These are phyloP conservation scores for Atrichornis clamosus DNA, from an alignment of 2,113 vertebrate genomes.

Conservation along the genomic window DNA sequence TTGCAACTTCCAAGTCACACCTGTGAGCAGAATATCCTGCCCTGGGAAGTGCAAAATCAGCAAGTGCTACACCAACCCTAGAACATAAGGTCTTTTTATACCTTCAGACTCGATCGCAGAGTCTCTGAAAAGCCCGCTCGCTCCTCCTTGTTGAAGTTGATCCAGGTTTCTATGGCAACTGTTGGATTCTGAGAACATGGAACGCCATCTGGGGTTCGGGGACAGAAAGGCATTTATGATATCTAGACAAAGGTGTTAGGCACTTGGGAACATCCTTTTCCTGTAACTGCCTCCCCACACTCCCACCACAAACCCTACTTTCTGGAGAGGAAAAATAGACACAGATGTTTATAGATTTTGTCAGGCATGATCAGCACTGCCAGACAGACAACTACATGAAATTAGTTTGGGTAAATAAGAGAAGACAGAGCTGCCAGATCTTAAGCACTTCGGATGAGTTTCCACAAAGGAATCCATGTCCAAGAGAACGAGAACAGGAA, in stretches of 20 bases:
- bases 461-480: not conserved
- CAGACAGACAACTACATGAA: not conserved
- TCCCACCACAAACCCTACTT: not conserved
- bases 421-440: not conserved
- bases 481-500: not conserved
- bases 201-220: slow-evolving; percentile 84
- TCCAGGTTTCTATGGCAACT: slow-evolving; percentile 91
- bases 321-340: not conserved
- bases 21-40: not conserved
- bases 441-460: not conserved
- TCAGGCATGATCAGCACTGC: not conserved
- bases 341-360: not conserved
- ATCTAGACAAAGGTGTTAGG: not conserved
- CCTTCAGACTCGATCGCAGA: slow-evolving; percentile 91
- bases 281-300: accelerated
- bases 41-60: not conserved
- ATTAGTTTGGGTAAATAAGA: not conserved
- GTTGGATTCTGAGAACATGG: slow-evolving; percentile 93
- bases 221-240: slow-evolving; percentile 6
- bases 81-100: slow-evolving; percentile 47
- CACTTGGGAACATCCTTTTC: not conserved
- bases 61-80: not conserved
- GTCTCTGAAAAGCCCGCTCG: slow-evolving; percentile 86
- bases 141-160: slow-evolving; percentile 96
- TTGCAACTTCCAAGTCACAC: not conserved